Percentiles rank a stretch among this genome's conserved stretches.
phyloP scores from a whole-genome alignment of 2,888 invertebrate genomes.

The Orthonychiurus folsomi region DNA sequence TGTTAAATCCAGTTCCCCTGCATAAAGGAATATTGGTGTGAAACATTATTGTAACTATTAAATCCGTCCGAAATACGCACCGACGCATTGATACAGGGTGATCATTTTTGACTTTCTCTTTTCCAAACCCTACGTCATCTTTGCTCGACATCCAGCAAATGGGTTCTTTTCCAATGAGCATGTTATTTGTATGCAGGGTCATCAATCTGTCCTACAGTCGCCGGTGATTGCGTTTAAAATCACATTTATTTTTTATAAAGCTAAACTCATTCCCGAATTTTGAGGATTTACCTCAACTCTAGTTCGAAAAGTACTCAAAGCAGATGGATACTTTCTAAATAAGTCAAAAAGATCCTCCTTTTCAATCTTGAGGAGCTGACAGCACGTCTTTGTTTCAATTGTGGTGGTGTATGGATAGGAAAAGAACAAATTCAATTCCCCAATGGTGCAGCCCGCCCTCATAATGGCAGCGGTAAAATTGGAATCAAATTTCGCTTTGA shows the following conservation, averaged over 20 bases:
- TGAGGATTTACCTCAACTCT: constrained; percentile 21
- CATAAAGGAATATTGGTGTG: background rate
- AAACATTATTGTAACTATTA: too few species aligned
- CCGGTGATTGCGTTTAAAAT: too few species aligned
- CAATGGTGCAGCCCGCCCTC: constrained; percentile 32
- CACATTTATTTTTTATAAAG: too few species aligned
- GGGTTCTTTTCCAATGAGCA: too few species aligned
- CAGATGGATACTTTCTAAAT: constrained; percentile 20
- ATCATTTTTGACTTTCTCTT: too few species aligned
- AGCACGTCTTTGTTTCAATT: constrained; percentile 34
- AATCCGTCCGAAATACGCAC: too few species aligned
- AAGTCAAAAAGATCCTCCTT: constrained; percentile 29
- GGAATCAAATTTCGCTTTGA: constrained; percentile 27
- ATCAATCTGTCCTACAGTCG: too few species aligned
- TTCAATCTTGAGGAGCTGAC: constrained; percentile 30
- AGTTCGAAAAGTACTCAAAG: constrained; percentile 18
- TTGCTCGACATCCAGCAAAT: too few species aligned
- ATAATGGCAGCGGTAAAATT: constrained; percentile 25
- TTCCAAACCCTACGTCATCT: too few species aligned
- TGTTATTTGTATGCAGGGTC: too few species aligned
- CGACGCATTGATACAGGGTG: too few species aligned
- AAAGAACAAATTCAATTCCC: constrained; percentile 35
- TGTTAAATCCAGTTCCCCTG: constrained; percentile 23
- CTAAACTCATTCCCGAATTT: too few species aligned
- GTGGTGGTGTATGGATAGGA: constrained; percentile 32